Conservation (phyloP, 2,797 vertebrate genomes). For the Dryobates pubescens region DNA sequence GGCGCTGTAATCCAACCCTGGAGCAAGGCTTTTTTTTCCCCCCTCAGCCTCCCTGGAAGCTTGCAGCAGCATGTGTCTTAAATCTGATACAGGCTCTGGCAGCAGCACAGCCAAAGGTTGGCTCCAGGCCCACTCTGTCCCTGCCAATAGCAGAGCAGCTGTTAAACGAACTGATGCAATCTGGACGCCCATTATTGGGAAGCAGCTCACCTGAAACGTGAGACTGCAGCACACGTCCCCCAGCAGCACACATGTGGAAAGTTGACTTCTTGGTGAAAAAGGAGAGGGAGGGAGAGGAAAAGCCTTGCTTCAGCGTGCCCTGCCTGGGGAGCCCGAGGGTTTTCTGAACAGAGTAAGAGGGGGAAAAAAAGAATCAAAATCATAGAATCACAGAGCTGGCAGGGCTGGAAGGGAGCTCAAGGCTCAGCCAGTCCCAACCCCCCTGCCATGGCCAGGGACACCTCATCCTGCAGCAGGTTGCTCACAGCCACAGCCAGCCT, state of each 20-base stretch:
- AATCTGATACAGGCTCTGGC: slow-evolving; percentile 93
- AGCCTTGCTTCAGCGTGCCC: neutral
- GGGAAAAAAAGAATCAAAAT: neutral
- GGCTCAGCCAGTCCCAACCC: no score
- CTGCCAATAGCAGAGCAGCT: slow-evolving; percentile 78
- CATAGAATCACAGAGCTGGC: no score
- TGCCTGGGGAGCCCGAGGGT: neutral
- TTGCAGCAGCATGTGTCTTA: slow-evolving; percentile 90
- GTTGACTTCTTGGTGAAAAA: neutral
- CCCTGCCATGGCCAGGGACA: no score
- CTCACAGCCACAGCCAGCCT: no score
- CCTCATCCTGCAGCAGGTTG: no score
- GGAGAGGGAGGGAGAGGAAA: neutral
- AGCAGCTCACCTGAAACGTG: slow-evolving; percentile 80
- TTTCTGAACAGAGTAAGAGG: slow-evolving; percentile 13
- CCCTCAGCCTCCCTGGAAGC: slow-evolving; percentile 78
- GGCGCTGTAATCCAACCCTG: slow-evolving; percentile 76
- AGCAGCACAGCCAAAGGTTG: slow-evolving; percentile 78
- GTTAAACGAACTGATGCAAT: slow-evolving; percentile 73
- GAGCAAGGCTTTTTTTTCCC: slow-evolving; percentile 76
- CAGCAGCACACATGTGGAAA: slow-evolving; percentile 28
- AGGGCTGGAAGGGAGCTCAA: no score
- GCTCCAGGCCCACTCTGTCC: slow-evolving; percentile 78
- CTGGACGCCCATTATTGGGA: slow-evolving; percentile 69
- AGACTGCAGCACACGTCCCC: slow-evolving; percentile 66